phyloP scores from a whole-genome alignment of 2,888 invertebrate species.

The Nasonovia ribisnigri region DNA sequence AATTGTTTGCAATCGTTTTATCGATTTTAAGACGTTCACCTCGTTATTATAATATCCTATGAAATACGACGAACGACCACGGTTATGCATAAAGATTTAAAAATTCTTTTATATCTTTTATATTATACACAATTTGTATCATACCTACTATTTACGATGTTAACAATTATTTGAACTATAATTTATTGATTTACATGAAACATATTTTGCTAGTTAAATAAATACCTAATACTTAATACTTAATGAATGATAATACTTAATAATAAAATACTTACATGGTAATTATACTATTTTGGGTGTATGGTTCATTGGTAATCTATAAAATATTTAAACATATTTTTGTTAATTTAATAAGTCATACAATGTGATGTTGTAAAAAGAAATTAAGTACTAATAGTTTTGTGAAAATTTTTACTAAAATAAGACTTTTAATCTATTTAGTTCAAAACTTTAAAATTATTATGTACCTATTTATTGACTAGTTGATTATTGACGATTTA shows the following conservation, averaged over 20 bases:
- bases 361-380: not conserved
- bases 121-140: not conserved
- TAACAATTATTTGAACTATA: not conserved
- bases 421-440: not conserved
- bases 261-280: slow-evolving; percentile 73
- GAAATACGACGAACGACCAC: too few species aligned
- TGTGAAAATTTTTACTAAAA: not conserved
- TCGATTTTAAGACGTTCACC: not conserved
- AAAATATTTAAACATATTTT: slow-evolving; percentile 54
- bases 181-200: not conserved
- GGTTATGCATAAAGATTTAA: not conserved
- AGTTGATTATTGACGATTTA: not conserved
- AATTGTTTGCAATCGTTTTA: not conserved
- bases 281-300: slow-evolving; percentile 73
- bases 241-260: not conserved
- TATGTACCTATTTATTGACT: not conserved
- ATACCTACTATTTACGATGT: not conserved
- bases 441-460: not conserved
- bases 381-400: not conserved
- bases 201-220: not conserved
- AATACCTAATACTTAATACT: not conserved
- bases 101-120: not conserved
- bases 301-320: slow-evolving; percentile 62
- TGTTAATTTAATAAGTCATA: not conserved
- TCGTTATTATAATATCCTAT: not conserved